Evolutionary conservation across 2,888 invertebrate species (phyloP).

Genomic region (Sesia bembeciformis): DNA sequence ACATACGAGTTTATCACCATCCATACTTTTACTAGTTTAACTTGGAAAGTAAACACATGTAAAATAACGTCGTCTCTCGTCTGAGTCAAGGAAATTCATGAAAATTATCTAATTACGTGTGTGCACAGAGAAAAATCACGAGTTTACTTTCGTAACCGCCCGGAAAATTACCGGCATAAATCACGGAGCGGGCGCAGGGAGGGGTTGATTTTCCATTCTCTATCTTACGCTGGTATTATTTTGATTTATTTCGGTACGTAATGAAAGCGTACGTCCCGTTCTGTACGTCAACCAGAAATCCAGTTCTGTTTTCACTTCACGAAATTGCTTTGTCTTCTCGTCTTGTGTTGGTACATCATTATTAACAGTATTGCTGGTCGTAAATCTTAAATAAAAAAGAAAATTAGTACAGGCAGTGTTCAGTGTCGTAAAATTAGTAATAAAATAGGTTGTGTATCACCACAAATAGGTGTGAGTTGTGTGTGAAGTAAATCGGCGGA

Average conservation of each 20-base stretch:
- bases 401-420: slow-evolving; percentile 27
- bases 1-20: background rate
- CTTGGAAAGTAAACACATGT: background rate
- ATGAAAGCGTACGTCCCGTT: slow-evolving; percentile 67
- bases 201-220: slow-evolving; percentile 67
- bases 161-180: slow-evolving; percentile 71
- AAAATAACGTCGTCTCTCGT: background rate
- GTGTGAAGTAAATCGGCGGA: slow-evolving; percentile 44
- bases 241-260: slow-evolving; percentile 68
- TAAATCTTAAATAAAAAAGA: background rate
- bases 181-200: slow-evolving; percentile 32
- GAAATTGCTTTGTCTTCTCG: slow-evolving; percentile 26
- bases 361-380: slow-evolving; percentile 19
- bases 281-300: slow-evolving; percentile 38
- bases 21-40: background rate
- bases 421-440: slow-evolving; percentile 34
- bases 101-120: slow-evolving; percentile 72
- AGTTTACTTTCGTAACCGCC: slow-evolving; percentile 67
- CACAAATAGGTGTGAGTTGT: slow-evolving; percentile 56
- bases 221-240: slow-evolving; percentile 69
- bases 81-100: slow-evolving; percentile 37
- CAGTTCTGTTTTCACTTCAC: slow-evolving; percentile 42
- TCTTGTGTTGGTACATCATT: slow-evolving; percentile 17
- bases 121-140: slow-evolving; percentile 66
- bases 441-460: slow-evolving; percentile 44